Base-by-base conservation (phyloP, 2,797 vertebrate species). In the Adelosebastes latens region DNA sequence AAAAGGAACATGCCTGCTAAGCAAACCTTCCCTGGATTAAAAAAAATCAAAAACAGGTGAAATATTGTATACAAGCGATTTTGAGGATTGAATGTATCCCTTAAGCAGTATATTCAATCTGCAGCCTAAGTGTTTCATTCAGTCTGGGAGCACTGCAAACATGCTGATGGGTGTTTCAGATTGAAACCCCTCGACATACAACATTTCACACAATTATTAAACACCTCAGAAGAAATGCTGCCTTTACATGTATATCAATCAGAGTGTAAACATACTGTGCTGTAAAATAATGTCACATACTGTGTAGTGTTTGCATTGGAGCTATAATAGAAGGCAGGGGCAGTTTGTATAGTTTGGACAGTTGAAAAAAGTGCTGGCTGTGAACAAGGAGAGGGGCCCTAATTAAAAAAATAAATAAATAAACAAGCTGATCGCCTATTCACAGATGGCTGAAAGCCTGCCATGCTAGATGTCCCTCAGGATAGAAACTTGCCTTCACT, bases 361-460 rank as follows among this genome's bases (percentile, higher is more conserved):
- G 59, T 79, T 66, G 39, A 82, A 64, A 18, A 55, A 27, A 70
- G 64, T 58, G 53, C 49, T 80, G 79, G 59, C 86, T 81, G 56
- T 58, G 72, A 84, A 84, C 65, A 68, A 32, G 52, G 80, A 79
- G 70, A 75, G 56, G 53, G 32, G 53, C 81, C 63, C 75, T 87
- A 86, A 93, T 86, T 88, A 92, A 89, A 88, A 92, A 90, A 93
- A 90, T 88, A 89, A 87, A 83, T 80, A 87, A 90, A 87, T 79
- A 87, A 89, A 88, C 78, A 81, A 83, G 66, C 67, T 18, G 53
- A 68, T 79, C n/a, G 63, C 81, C 81, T 71, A 84, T 83, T 87
- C 93, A 88, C 94, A 95, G 94, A 94, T 93, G 90, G 93, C 86
- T 85, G 91, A 87, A 67, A 79, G 82, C 62, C 89, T 93, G 92